These are phyloP conservation scores for Electrophaes corylata DNA, from an alignment of 2,888 invertebrate genomes.

Conservation along the genomic window DNA sequence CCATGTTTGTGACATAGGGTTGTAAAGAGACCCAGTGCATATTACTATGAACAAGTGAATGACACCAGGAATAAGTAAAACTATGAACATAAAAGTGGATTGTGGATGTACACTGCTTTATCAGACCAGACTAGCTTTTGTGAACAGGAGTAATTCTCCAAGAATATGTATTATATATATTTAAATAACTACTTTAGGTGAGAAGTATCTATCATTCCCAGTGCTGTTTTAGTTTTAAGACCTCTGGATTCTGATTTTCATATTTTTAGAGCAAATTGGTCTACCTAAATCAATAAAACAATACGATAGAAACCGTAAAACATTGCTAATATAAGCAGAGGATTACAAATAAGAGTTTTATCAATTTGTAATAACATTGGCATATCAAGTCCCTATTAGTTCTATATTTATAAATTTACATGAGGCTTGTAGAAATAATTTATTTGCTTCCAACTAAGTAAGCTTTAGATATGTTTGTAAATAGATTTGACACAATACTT, in stretches of 20 bases:
- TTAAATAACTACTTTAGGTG: too few species aligned
- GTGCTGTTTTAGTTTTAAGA: not conserved
- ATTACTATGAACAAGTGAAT: slow-evolving; percentile 32
- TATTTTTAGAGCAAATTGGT: too few species aligned
- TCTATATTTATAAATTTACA: not conserved
- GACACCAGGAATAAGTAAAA: slow-evolving; percentile 1
- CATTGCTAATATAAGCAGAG: not conserved
- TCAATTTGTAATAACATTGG: not conserved
- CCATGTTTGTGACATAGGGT: slow-evolving; percentile 74
- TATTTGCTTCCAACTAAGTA: slow-evolving; percentile 10
- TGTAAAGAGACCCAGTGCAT: slow-evolving; percentile 43
- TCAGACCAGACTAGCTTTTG: not conserved
- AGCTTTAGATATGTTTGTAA: not conserved
- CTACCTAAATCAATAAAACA: too few species aligned
- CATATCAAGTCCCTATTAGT: slow-evolving; percentile 10
- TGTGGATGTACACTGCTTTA: slow-evolving; percentile 2
- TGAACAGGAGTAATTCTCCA: not conserved
- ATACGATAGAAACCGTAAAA: not conserved
- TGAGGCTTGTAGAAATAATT: slow-evolving; percentile 14
- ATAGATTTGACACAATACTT: not conserved
- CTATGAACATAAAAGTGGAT: not conserved
- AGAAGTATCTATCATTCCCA: too few species aligned
- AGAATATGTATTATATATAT: too few species aligned
- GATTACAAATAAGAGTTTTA: not conserved
- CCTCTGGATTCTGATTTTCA: not conserved